Percentiles rank a stretch among this genome's conserved stretches.
These are phyloP conservation scores for Masnerella sp. DNA, from an alignment of 2,888 invertebrate genomes.

Conservation along the genomic window DNA sequence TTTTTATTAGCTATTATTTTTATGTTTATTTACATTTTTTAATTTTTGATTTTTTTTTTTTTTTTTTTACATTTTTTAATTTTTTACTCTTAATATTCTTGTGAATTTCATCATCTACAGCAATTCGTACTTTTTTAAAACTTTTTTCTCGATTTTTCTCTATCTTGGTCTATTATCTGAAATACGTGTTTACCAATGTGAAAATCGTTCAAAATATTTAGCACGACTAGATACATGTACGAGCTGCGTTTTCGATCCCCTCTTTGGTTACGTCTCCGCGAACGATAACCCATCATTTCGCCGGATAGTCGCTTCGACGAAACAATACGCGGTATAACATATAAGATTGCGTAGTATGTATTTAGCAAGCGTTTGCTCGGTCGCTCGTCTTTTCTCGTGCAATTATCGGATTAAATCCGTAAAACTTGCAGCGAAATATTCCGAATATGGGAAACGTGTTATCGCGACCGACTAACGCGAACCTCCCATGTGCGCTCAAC, in stretches of 20 bases:
- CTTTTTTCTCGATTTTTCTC: no score
- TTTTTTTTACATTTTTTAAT: no score
- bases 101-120: no score
- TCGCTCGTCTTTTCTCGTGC: constrained; percentile 38
- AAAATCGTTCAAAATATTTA: not conserved
- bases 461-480: constrained; percentile 36
- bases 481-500: constrained; percentile 46
- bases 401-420: constrained; percentile 52
- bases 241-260: constrained; percentile 10
- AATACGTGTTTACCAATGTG: no score
- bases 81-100: no score
- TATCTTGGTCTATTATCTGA: no score
- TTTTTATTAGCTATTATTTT: no score
- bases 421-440: constrained; percentile 34
- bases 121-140: no score
- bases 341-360: constrained; percentile 37
- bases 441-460: constrained; percentile 51
- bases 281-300: constrained; percentile 52
- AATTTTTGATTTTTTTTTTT: no score
- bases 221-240: constrained; percentile 17
- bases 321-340: constrained; percentile 48
- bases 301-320: constrained; percentile 36
- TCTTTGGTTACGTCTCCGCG: constrained; percentile 13
- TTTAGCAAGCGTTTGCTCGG: constrained; percentile 34
- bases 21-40: no score